phyloP scores from a whole-genome alignment of 2,113 vertebrate genomes.

The Melanerpes formicivorus region DNA sequence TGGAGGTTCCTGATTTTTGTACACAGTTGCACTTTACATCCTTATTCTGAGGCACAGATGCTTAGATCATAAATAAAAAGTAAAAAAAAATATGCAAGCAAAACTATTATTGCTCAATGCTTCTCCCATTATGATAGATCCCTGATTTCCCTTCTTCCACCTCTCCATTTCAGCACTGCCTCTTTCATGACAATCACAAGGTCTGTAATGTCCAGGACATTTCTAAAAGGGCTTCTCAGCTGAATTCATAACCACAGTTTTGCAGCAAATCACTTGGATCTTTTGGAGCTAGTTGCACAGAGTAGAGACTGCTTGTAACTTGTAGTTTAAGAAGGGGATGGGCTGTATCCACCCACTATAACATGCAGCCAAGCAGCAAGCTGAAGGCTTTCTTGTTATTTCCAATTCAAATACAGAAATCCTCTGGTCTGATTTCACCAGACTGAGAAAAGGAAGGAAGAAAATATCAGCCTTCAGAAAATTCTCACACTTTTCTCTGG shows the following conservation, averaged over 20 bases:
- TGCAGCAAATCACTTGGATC: not conserved
- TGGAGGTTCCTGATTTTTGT: constrained; percentile 8
- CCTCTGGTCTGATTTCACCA: not conserved
- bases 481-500: not conserved
- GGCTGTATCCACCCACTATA: not conserved
- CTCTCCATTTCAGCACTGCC: not conserved
- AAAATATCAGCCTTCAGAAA: not conserved
- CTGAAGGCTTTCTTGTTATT: not conserved
- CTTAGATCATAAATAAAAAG: not conserved
- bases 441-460: not conserved
- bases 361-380: not conserved
- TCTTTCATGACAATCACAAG: not conserved
- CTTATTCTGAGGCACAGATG: not conserved
- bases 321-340: not conserved
- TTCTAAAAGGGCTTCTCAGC: not conserved
- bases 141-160: not conserved
- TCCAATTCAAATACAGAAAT: not conserved
- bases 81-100: not conserved
- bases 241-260: not conserved
- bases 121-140: not conserved
- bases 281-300: not conserved
- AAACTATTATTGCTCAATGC: not conserved
- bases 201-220: not conserved
- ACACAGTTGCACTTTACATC: not conserved
- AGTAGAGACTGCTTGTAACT: not conserved